A percentile compares a stretch with the other conserved stretches of the same genome.
These are phyloP conservation scores for Channa maculata DNA, from an alignment of 2,113 vertebrate genomes.

Conservation along the genomic window DNA sequence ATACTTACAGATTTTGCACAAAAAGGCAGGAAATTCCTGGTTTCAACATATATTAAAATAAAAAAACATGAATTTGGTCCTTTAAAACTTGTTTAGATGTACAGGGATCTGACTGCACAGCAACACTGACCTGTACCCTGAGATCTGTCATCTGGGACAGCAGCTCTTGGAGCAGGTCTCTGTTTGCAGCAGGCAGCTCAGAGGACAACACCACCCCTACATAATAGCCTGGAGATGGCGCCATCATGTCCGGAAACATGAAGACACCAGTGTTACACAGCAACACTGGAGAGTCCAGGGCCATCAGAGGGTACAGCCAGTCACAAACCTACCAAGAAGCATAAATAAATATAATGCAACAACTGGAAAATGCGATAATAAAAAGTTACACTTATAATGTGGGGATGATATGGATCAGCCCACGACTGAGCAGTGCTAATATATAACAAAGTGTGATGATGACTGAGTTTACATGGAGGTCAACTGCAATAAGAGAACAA, in stretches of 20 bases:
- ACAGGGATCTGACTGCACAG: no score
- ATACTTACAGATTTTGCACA: background rate
- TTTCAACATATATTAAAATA: background rate
- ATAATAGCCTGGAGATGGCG: constrained; percentile 88
- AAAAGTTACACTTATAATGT: background rate
- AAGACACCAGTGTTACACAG: constrained; percentile 94
- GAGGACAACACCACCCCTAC: constrained; percentile 96
- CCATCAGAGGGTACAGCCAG: constrained; percentile 96
- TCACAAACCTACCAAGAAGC: constrained; percentile 90
- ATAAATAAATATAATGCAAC: background rate
- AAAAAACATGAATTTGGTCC: no score
- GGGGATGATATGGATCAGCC: no score
- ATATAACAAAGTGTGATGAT: background rate
- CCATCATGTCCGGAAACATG: constrained; percentile 97
- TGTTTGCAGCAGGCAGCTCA: constrained; percentile 87
- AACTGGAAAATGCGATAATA: background rate
- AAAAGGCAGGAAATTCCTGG: background rate
- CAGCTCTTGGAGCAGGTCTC: constrained; percentile 90
- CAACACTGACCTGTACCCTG: constrained; percentile 90
- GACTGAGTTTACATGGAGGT: background rate
- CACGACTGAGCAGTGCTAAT: no score
- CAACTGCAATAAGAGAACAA: background rate
- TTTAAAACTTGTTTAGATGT: no score
- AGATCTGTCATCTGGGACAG: constrained; percentile 95
- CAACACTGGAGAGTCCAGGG: constrained; percentile 90